Evolutionary conservation across 2,113 vertebrate species (phyloP).

Genomic region (Murina feae): DNA sequence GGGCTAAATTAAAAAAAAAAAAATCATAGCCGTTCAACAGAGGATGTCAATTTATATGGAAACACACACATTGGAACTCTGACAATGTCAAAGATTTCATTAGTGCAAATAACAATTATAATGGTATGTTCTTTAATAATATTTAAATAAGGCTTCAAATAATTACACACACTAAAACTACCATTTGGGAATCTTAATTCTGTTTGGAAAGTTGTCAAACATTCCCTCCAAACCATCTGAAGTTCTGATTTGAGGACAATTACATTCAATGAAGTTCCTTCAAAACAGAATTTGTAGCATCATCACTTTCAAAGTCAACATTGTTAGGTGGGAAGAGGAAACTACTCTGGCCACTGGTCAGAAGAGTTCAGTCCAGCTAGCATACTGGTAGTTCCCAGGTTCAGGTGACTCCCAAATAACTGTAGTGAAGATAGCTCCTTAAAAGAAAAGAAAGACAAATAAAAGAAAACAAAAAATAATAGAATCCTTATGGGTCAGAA

Average conservation of each 20-base stretch:
- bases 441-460: neutral
- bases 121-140: constrained; percentile 83
- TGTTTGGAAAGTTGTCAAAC: constrained; percentile 76
- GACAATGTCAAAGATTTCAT: constrained; percentile 79
- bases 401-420: constrained; percentile 49
- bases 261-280: constrained; percentile 80
- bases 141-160: constrained; percentile 87
- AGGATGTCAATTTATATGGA: constrained; percentile 62
- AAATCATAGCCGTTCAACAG: constrained; percentile 65
- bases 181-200: constrained; percentile 80
- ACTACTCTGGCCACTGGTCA: neutral
- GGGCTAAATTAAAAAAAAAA: constrained; percentile 47
- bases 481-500: constrained; percentile 1
- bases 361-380: constrained; percentile 37
- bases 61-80: constrained; percentile 70
- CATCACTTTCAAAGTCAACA: constrained; percentile 51
- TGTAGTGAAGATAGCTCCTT: constrained; percentile 55
- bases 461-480: neutral
- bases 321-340: constrained; percentile 44
- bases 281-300: constrained; percentile 59
- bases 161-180: constrained; percentile 82
- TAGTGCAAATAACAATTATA: constrained; percentile 86
- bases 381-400: constrained; percentile 41
- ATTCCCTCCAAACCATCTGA: constrained; percentile 66
- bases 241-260: constrained; percentile 73